Evolutionary conservation across 2,888 invertebrate genomes (phyloP).

Genomic region (Tanytarsus gracilentus): DNA sequence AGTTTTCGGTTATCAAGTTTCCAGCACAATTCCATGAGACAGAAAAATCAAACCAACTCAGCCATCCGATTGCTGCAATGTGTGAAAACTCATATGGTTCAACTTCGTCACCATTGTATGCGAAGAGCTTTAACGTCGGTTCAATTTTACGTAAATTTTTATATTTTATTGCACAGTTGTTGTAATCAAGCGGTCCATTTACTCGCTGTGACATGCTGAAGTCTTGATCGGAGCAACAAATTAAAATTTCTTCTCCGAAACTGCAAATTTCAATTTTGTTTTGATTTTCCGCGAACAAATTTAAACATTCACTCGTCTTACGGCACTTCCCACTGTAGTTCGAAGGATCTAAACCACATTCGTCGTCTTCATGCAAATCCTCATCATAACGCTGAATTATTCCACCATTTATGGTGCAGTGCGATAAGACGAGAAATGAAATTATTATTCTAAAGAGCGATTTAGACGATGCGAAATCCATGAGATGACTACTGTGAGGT

Average conservation of each 20-base stretch:
- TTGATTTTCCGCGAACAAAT: slow-evolving; percentile 8
- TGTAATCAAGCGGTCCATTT: slow-evolving; percentile 9
- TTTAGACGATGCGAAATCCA: too few species aligned
- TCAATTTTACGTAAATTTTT: not conserved
- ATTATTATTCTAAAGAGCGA: too few species aligned
- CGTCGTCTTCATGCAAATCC: slow-evolving; percentile 5
- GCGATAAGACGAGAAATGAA: too few species aligned
- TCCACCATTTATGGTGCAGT: too few species aligned
- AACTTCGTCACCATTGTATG: slow-evolving; percentile 6
- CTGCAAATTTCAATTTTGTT: slow-evolving; percentile 14
- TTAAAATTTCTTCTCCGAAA: slow-evolving; percentile 6
- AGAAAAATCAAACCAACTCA: slow-evolving; percentile 18
- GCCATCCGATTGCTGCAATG: slow-evolving; percentile 36
- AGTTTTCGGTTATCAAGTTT: slow-evolving; percentile 39
- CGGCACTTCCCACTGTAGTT: slow-evolving; percentile 15
- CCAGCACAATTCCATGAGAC: slow-evolving; percentile 41
- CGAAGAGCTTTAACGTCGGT: not conserved
- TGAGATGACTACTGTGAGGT: too few species aligned
- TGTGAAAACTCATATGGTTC: slow-evolving; percentile 6
- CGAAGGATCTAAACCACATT: not conserved
- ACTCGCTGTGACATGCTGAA: not conserved
- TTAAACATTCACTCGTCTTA: not conserved
- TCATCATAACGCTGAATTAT: not conserved
- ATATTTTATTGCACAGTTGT: not conserved
- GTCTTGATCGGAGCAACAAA: slow-evolving; percentile 23